These are phyloP conservation scores for Hydrozoanthus gracilis DNA, from an alignment of 92 coral and sea anemone genomes.

Conservation along the genomic window DNA sequence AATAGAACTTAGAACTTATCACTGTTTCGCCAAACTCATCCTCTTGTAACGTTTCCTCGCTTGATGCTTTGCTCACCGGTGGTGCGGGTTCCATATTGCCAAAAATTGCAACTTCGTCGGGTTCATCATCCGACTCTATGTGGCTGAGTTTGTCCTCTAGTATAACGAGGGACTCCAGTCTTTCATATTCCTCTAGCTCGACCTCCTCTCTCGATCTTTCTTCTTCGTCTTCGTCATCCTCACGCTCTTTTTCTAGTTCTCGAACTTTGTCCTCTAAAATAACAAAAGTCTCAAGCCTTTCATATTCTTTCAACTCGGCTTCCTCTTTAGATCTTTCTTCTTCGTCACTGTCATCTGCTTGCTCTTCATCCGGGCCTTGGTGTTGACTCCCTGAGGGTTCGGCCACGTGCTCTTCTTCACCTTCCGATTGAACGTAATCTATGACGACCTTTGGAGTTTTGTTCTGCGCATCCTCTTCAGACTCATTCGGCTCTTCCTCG, in stretches of 20 bases:
- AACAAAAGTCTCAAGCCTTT: slow-evolving; percentile 83
- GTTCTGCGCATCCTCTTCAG: slow-evolving; percentile 58
- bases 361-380: slow-evolving; percentile 27
- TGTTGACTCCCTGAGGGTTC: slow-evolving; percentile 29
- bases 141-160: slow-evolving; percentile 92
- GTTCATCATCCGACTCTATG: slow-evolving; percentile 83
- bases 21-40: slow-evolving; percentile 74
- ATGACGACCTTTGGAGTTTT: slow-evolving; percentile 31
- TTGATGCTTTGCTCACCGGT: slow-evolving; percentile 58
- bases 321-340: slow-evolving; percentile 40
- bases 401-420: slow-evolving; percentile 62
- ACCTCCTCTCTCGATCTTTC: slow-evolving; percentile 52
- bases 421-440: neutral
- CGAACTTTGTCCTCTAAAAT: slow-evolving; percentile 71
- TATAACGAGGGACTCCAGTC: slow-evolving; percentile 88
- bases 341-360: slow-evolving; percentile 71
- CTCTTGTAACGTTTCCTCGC: slow-evolving; percentile 75
- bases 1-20: slow-evolving; percentile 61
- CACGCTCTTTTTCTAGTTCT: slow-evolving; percentile 19
- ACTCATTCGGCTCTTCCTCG: slow-evolving; percentile 75
- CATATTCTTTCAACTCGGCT: slow-evolving; percentile 81
- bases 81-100: slow-evolving; percentile 61
- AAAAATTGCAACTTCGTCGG: slow-evolving; percentile 59
- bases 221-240: slow-evolving; percentile 70
- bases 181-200: slow-evolving; percentile 87